Evolutionary conservation across 2,888 invertebrate species (phyloP).

Genomic region (Hermodice carunculata): DNA sequence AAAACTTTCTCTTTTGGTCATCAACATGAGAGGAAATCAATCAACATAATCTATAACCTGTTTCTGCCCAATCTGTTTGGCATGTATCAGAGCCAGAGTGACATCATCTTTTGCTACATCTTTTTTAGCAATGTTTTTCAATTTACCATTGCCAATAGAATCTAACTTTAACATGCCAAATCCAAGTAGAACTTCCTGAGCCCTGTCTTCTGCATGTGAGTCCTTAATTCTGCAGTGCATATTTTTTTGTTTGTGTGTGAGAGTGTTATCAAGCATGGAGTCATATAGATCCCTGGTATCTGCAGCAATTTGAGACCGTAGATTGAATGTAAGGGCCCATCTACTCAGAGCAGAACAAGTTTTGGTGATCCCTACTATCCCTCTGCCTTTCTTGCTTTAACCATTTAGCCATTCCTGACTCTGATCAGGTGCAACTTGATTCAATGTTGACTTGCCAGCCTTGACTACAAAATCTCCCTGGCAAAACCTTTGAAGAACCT

Average conservation of each 20-base stretch:
- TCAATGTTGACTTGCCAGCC: constrained; percentile 4
- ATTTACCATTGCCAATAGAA: no score
- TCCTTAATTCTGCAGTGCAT: no score
- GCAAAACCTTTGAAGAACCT: constrained; percentile 7
- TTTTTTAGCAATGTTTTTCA: no score
- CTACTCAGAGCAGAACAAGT: constrained; percentile 16
- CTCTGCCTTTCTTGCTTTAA: constrained; percentile 16
- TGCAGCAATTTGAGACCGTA: constrained; percentile 3
- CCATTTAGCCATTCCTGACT: constrained; percentile 21
- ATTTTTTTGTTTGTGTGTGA: not conserved
- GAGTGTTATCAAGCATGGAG: not conserved
- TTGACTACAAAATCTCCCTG: constrained; percentile 22
- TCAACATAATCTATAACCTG: no score
- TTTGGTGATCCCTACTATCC: constrained; percentile 25
- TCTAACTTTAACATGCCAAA: no score
- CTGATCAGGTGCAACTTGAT: constrained; percentile 24
- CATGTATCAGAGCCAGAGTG: no score
- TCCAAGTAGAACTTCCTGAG: no score
- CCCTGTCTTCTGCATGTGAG: no score
- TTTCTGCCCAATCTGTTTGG: no score
- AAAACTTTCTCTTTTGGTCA: no score
- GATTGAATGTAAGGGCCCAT: constrained; percentile 27
- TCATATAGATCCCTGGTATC: not conserved
- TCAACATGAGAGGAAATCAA: no score
- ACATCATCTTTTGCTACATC: no score